Evolutionary conservation across 2,113 vertebrate genomes (phyloP).

Genomic region (Crypturellus undulatus): DNA sequence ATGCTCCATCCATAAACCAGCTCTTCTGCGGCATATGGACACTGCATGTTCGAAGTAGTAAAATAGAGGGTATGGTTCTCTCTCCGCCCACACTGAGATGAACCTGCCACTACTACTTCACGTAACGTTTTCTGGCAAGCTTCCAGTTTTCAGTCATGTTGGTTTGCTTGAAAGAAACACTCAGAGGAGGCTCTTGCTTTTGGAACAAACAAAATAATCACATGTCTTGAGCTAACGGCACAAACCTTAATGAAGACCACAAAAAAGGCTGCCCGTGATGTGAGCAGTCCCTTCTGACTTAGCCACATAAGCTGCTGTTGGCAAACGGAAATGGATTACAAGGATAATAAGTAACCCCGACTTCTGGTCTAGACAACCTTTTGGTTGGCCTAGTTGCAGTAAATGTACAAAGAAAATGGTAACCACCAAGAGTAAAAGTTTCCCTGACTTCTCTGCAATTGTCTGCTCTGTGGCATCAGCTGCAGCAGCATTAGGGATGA

Average conservation of each 20-base stretch:
- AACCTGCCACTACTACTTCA: slow-evolving; percentile 70
- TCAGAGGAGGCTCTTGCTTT: slow-evolving; percentile 56
- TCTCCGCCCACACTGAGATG: slow-evolving; percentile 54
- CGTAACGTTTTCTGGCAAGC: slow-evolving; percentile 67
- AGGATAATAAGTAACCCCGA: slow-evolving; percentile 29
- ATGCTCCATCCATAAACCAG: slow-evolving; percentile 34
- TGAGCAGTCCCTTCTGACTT: slow-evolving; percentile 56
- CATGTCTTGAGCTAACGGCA: slow-evolving; percentile 54
- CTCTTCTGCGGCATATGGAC: slow-evolving; percentile 55
- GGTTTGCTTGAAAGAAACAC: slow-evolving; percentile 66
- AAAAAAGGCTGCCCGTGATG: slow-evolving; percentile 46
- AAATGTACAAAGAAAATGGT: not conserved
- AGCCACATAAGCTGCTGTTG: slow-evolving; percentile 33
- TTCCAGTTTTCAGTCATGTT: slow-evolving; percentile 72
- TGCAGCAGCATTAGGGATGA: not conserved
- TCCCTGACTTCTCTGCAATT: not conserved
- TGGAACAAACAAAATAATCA: slow-evolving; percentile 64
- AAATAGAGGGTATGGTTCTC: slow-evolving; percentile 58
- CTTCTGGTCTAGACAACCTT: slow-evolving; percentile 34
- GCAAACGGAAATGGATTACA: slow-evolving; percentile 48
- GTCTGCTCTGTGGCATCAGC: not conserved
- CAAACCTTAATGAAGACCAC: slow-evolving; percentile 64
- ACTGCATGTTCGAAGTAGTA: slow-evolving; percentile 45
- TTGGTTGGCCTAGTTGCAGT: not conserved
- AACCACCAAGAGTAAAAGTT: not conserved